Evolutionary conservation across 2,888 invertebrate species (phyloP).

Genomic region (Heteromyza rotundicornis): DNA sequence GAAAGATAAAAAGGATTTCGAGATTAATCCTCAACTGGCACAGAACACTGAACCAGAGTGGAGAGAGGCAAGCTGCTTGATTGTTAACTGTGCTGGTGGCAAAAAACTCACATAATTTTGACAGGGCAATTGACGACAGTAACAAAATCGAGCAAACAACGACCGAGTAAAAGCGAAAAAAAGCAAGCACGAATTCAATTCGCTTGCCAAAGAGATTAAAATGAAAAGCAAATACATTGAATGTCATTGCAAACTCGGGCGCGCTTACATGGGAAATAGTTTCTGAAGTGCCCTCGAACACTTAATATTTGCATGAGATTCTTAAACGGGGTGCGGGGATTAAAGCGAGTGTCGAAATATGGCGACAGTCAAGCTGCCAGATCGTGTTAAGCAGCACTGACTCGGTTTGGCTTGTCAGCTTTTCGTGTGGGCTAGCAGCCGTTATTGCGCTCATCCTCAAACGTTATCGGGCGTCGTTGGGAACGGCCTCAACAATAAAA

Average conservation of each 20-base stretch:
- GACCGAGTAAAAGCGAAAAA: slow-evolving; percentile 10
- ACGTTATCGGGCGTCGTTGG: slow-evolving; percentile 4
- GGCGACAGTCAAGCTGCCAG: slow-evolving; percentile 54
- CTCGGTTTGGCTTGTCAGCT: slow-evolving; percentile 56
- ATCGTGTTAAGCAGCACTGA: slow-evolving; percentile 44
- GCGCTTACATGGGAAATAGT: slow-evolving; percentile 61
- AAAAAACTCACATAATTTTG: slow-evolving; percentile 45
- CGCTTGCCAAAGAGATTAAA: slow-evolving; percentile 37
- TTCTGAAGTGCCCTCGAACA: slow-evolving; percentile 59
- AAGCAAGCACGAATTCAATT: slow-evolving; percentile 41
- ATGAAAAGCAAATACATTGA: no score
- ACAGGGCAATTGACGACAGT: slow-evolving; percentile 50
- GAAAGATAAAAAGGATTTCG: slow-evolving; percentile 48
- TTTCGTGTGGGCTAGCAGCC: slow-evolving; percentile 38
- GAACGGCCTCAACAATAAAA: slow-evolving; percentile 25
- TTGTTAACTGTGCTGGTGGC: slow-evolving; percentile 31
- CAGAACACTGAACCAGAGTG: no score
- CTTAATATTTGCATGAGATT: slow-evolving; percentile 55
- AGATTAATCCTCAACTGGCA: slow-evolving; percentile 46
- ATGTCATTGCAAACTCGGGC: no score
- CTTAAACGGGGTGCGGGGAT: slow-evolving; percentile 45
- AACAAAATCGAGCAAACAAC: slow-evolving; percentile 33
- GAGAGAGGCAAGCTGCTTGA: slow-evolving; percentile 22
- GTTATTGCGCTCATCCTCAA: background rate
- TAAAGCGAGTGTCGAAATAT: slow-evolving; percentile 43